Evolutionary conservation across 2,797 vertebrate genomes (phyloP).

Genomic region (Cryptoprocta ferox): DNA sequence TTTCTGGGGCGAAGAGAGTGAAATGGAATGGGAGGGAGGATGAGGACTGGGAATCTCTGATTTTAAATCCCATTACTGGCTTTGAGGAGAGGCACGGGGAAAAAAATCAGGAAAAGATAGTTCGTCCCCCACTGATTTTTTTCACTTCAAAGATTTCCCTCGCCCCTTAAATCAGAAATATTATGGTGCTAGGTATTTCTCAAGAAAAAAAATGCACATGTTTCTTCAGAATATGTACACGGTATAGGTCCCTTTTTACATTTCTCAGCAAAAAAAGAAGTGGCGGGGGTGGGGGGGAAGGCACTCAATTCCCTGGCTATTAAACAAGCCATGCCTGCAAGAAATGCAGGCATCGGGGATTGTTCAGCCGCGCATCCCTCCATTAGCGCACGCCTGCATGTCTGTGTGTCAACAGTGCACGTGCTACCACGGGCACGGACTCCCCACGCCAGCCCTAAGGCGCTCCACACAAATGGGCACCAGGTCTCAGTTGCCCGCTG

Average conservation of each 20-base stretch:
- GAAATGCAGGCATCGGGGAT: constrained; percentile 62
- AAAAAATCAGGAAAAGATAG: constrained; percentile 78
- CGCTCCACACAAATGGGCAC: constrained; percentile 36
- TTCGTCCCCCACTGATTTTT: constrained; percentile 71
- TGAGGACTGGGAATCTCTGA: constrained; percentile 81
- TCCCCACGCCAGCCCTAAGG: constrained; percentile 66
- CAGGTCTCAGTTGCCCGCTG: constrained; percentile 54
- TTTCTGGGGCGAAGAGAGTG: constrained; percentile 82
- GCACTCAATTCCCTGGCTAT: constrained; percentile 74
- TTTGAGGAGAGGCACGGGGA: constrained; percentile 41
- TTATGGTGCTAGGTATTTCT: constrained; percentile 67
- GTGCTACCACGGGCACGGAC: constrained; percentile 72
- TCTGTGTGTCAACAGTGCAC: constrained; percentile 81
- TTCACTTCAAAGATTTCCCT: constrained; percentile 74
- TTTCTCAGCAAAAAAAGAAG: constrained; percentile 47
- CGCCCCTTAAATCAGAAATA: constrained; percentile 72
- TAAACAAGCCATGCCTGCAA: constrained; percentile 61
- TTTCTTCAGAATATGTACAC: constrained; percentile 58
- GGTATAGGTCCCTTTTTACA: constrained; percentile 49
- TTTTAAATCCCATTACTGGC: constrained; percentile 77
- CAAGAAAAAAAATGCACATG: background rate
- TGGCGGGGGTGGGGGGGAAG: background rate
- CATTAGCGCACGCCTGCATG: constrained; percentile 70
- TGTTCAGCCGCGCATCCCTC: constrained; percentile 73
- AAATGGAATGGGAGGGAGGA: constrained; percentile 80